Conservation (phyloP, 2,888 invertebrate genomes). For the Mycogona germanica region DNA sequence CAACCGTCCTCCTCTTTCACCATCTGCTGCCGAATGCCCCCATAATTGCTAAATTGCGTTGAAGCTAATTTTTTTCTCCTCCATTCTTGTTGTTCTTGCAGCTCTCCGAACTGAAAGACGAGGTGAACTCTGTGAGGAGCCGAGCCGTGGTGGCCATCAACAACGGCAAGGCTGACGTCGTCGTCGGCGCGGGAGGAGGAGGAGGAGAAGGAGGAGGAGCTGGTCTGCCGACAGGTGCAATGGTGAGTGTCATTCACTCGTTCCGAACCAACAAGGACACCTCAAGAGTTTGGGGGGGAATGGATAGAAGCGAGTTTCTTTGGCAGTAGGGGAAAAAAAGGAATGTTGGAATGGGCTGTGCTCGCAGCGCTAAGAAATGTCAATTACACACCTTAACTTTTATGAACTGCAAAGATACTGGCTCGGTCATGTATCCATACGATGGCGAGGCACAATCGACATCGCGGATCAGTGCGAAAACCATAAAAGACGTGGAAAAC, state of each 20-base stretch:
- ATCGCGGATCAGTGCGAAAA: no score
- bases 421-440: no score
- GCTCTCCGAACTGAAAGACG: conserved; percentile 15
- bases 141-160: neutral
- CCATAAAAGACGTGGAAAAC: no score
- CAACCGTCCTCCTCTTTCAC: no score
- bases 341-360: no score
- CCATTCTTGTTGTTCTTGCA: conserved; percentile 1
- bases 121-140: no score
- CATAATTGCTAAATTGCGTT: neutral
- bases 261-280: neutral
- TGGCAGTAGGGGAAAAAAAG: neutral
- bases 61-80: neutral
- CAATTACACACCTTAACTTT: no score
- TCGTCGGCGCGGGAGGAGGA: neutral
- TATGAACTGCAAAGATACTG: no score
- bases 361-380: no score
- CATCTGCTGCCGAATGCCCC: no score
- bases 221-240: neutral
- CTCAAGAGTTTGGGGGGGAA: neutral
- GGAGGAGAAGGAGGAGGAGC: neutral
- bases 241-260: conserved; percentile 10
- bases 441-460: no score
- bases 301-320: neutral
- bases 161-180: neutral